Conservation (phyloP, 2,113 vertebrate species). For the Mellivora capensis region DNA sequence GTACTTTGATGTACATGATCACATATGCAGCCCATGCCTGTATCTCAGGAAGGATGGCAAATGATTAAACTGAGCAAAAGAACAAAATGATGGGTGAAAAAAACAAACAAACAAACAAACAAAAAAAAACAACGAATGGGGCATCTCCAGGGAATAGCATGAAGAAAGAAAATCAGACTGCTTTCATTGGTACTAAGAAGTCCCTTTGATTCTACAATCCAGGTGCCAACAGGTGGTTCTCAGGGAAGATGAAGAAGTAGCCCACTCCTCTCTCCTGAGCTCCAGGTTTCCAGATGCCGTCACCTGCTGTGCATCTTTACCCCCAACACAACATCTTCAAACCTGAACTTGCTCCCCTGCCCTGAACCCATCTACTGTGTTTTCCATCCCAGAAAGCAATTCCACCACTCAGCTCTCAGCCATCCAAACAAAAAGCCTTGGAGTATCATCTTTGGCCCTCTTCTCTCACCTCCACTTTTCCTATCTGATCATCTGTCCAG, state of each 20-base stretch:
- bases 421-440: not conserved
- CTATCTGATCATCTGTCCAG: not conserved
- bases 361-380: not conserved
- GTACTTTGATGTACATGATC: not conserved
- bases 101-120: not conserved
- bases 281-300: not conserved
- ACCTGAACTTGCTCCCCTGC: not conserved
- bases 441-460: not conserved
- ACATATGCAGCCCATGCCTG: not conserved
- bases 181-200: conserved; percentile 2
- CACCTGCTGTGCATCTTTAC: not conserved
- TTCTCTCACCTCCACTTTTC: not conserved
- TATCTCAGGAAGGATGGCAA: conserved; percentile 7
- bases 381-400: not conserved
- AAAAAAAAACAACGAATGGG: not conserved
- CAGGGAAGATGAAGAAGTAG: not conserved
- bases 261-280: not conserved
- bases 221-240: not conserved
- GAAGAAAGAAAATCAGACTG: not conserved
- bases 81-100: conserved; percentile 37
- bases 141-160: not conserved
- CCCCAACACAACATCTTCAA: not conserved
- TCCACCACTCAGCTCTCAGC: not conserved
- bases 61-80: conserved; percentile 43
- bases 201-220: not conserved